Conservation (phyloP, 2,888 invertebrate species). For the Macrophya alboannulata region DNA sequence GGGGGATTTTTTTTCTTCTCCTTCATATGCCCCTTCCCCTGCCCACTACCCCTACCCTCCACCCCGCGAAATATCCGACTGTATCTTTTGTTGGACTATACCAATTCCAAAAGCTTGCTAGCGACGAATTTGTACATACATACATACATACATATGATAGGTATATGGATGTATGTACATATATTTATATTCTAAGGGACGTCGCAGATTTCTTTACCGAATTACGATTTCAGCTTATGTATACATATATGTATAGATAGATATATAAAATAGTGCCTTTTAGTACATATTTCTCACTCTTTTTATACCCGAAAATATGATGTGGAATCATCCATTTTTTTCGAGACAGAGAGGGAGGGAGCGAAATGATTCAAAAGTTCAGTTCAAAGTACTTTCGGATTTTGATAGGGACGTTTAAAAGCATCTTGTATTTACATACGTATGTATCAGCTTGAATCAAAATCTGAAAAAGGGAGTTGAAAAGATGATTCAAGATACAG, state of each 20-base stretch:
- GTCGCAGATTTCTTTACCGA: background rate
- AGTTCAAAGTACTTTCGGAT: background rate
- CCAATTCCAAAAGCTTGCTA: conserved; percentile 13
- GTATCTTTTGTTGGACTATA: conserved; percentile 28
- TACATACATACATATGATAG: no score
- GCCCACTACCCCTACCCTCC: no score
- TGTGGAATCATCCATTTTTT: background rate
- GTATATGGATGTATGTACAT: background rate
- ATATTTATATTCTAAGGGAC: background rate
- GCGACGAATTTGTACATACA: conserved; percentile 5
- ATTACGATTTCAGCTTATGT: background rate
- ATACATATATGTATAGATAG: background rate
- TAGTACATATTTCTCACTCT: background rate
- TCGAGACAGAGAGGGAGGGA: no score
- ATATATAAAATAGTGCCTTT: background rate
- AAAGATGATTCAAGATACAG: background rate
- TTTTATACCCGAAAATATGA: background rate
- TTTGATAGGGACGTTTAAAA: background rate
- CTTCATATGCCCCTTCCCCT: background rate
- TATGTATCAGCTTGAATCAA: background rate
- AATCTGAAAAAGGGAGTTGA: background rate
- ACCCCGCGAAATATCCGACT: background rate
- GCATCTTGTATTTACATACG: no score
- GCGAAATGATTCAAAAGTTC: background rate
- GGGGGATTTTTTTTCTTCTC: no score